Base-by-base conservation (phyloP, 2,113 vertebrate species). In the Eretmodus cyanostictus region DNA sequence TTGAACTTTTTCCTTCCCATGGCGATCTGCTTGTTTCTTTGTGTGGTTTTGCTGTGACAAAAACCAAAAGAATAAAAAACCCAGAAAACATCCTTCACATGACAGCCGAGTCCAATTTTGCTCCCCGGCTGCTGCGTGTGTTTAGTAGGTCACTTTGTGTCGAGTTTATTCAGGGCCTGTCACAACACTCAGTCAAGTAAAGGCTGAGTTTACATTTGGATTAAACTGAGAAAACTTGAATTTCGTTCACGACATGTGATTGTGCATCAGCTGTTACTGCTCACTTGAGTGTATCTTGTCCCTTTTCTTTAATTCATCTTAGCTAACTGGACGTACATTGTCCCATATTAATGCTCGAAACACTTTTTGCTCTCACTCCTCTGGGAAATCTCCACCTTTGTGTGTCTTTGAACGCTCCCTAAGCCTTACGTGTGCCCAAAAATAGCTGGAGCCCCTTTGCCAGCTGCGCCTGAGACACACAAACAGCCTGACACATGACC, bases 1-100 rank as follows among this genome's bases (percentile, higher is more conserved):
- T 99, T 99, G 93, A 99, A 99, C 85, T 99, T 99, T 91, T 99
- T 99, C 90, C 98, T 97, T 93, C 98, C 98, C 98, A 99, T 98
- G 34, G 98, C 98, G 34, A 99, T 97, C 95, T 99, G 98, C 93
- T 99, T 99, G 96, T 98, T 99, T 95, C 98, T 98, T 96, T 99
- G 98, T 88, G 98, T 97, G 91, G 97, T 98, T 91, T 99, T 99
- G 97, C 98, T 99, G 93, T 22, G 90, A 82, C 16, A 14, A 73
- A 54, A 85, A 68, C 9, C 12, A 17, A 22, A 40, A 73, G 13
- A 85, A 34, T 31, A 7, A 66, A 63, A 38, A 89, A 73, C 13
- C 82, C 19, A 90, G 31, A 87, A 89, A 61, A 82, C 38, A 63
- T 88, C 42, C 31, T 10, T 81, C 79, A 84, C 2, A 27, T 61